Base-by-base conservation (phyloP, 2,797 vertebrate species). In the Rhinatrema bivittatum region DNA sequence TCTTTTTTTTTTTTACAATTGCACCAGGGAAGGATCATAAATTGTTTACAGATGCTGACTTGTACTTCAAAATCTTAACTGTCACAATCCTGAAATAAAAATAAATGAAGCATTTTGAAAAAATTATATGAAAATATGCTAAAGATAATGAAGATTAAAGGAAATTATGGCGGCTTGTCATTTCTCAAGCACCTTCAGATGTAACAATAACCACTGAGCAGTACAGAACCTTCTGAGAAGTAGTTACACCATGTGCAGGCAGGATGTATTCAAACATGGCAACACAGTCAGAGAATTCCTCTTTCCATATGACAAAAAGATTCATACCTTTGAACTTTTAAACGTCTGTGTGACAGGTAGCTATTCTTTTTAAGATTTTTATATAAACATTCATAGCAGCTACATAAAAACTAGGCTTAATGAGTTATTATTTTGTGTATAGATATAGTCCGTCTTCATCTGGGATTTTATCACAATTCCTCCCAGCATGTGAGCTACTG, bases 11-110 rank as follows among this genome's bases (percentile, higher is more conserved):
- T 56, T 70, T 49, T 61, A 72, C 58, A 46, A 74, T 70, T 81
- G 67, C 77, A 74, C 66, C 70, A 60, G 74, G 77, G 77, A 83
- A 72, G 72, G 68, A 73, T 81, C 73, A 79, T 78, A 86, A 88
- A 87, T 85, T 80, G 78, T 75, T 85, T 75, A 62, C 85, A 90
- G 84, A 84, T 89, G 84, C 68, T 68, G 72, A 46, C 63, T 76
- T 82, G 70, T 78, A 79, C 74, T 78, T 78, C 69, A 85, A 78
- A 75, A 84, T 86, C 68, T 56, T 66, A 68, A 84, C 79, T 82
- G 75, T 85, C 82, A 82, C 74, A 72, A 59, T 74, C 65, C 73
- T 74, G 65, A 76, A 82, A 79, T 66, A 72, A 84, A 83, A 84
- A 84, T 78, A 81, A 82, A 79, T 81, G 72, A 74, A 85, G 82